Base-by-base conservation (phyloP, 2,888 invertebrate genomes). In the Caprella mutica region DNA sequence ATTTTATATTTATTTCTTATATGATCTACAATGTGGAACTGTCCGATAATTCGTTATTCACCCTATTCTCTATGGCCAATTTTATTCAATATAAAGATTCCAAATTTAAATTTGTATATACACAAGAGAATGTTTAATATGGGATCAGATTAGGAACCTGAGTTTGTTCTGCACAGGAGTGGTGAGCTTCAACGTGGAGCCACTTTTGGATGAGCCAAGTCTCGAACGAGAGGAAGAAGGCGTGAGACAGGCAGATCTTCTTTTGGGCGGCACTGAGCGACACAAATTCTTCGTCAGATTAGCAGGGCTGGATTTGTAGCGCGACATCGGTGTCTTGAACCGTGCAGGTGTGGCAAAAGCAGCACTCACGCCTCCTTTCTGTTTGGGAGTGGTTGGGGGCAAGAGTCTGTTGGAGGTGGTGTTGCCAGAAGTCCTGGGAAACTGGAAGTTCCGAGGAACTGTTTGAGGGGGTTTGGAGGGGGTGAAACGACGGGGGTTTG, bases 81-180 rank as follows among this genome's bases (percentile, higher is more conserved):
- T n/a, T n/a, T n/a, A n/a, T n/a, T n/a, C n/a, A n/a, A n/a, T n/a
- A n/a, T n/a, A n/a, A n/a, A n/a, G n/a, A n/a, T n/a, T n/a, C n/a
- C n/a, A n/a, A n/a, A n/a, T n/a, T n/a, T n/a, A n/a, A n/a, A n/a
- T n/a, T n/a, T n/a, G n/a, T n/a, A n/a, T n/a, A n/a, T n/a, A n/a
- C n/a, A n/a, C n/a, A n/a, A n/a, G n/a, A n/a, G n/a, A n/a, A n/a
- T n/a, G n/a, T n/a, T n/a, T n/a, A n/a, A n/a, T n/a, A n/a, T n/a
- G n/a, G n/a, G n/a, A n/a, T 48, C 30, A 48, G 19, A 48, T 48
- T 8, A 48, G 48, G 19, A 48, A 48, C 17, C 30, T 27, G 26
- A 48, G 48, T 29, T 48, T 48, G 14, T 48, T 48, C 30, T 48
- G 29, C 12, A 30, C 48, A 29, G 48, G 48, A 3, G 48, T 48